Evolutionary conservation across 2,113 vertebrate genomes (phyloP), one percentile per base, ranked within the genome.

Genomic region (Mus spicilegus): DNA sequence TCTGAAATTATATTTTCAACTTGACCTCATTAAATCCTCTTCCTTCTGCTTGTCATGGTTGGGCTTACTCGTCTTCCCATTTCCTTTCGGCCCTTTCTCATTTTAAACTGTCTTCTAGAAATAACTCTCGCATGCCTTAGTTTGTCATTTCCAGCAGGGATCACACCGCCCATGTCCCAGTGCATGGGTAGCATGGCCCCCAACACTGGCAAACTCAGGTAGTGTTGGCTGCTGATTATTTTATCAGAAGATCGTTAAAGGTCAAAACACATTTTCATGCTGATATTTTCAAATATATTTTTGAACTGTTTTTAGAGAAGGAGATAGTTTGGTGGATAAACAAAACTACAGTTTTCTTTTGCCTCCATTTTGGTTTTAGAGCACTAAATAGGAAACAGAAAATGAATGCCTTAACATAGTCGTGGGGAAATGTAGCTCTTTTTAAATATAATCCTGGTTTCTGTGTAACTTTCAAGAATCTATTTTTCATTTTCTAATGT

Each of bases 21-120:
- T 98, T 98, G 84, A 95, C 70, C 75, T 97, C 96, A 92, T 96
- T 96, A 97, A 97, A 95, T 89, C 22, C 49, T n/a, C 96, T 95
- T 96, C 88, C 90, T 92, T 98, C 39, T 95, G 39, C 49, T 97
- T 96, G 77, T 94, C 39, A 26, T 96, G 96, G 24, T 80, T 97
- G 87, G 86, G 36, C 72, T 95, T 90, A 65, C 69, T 69, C 0
- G 24, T 94, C 95, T 65, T 58, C 10, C 0, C 28, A 2, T 90
- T 22, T 98, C 93, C n/a, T 96, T 92, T 95, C 0, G 4, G 13
- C 13, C 93, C 76, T 30, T 89, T 69, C 97, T 42, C 28, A 65
- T 97, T 49, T 30, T 75, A 87, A 97, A 81, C 17, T 95, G 22
- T 94, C 67, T n/a, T 80, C 92, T 77, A 72, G 87, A 96, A 97